These are phyloP conservation scores for Oreochromis grahami DNA, from an alignment of 2,797 vertebrate species.

Conservation along the genomic window DNA sequence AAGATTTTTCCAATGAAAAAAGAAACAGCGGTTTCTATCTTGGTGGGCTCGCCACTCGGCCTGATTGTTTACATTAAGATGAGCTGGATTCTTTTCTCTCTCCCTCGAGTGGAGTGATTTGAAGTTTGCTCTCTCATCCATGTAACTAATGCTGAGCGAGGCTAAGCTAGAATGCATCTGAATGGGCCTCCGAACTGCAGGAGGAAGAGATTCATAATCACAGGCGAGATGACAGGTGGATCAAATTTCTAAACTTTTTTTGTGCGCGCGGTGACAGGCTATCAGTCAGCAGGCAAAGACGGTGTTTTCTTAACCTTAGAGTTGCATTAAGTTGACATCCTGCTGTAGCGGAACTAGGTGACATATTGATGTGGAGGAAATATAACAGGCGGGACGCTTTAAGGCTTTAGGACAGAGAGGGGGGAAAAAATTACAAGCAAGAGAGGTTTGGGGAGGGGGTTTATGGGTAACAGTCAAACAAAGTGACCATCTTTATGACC, in stretches of 20 bases:
- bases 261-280: constrained; percentile 66
- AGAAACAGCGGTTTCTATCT: constrained; percentile 25
- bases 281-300: constrained; percentile 63
- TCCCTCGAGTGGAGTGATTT: constrained; percentile 31
- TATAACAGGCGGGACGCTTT: constrained; percentile 66
- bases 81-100: constrained; percentile 43
- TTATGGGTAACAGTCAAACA: constrained; percentile 65
- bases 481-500: constrained; percentile 54
- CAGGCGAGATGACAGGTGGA: constrained; percentile 72
- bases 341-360: constrained; percentile 66
- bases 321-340: constrained; percentile 76
- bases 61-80: constrained; percentile 64
- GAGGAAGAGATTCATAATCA: constrained; percentile 77
- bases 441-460: constrained; percentile 32
- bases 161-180: constrained; percentile 65
- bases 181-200: constrained; percentile 46
- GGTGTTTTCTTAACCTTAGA: constrained; percentile 77
- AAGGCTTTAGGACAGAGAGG: constrained; percentile 45
- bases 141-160: constrained; percentile 55
- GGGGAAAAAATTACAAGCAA: constrained; percentile 42
- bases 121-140: constrained; percentile 63
- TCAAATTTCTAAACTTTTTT: constrained; percentile 78
- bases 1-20: neutral
- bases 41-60: constrained; percentile 29
- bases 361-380: constrained; percentile 74